phyloP scores from a whole-genome alignment of 2,888 invertebrate genomes.

The Alcis repandata region DNA sequence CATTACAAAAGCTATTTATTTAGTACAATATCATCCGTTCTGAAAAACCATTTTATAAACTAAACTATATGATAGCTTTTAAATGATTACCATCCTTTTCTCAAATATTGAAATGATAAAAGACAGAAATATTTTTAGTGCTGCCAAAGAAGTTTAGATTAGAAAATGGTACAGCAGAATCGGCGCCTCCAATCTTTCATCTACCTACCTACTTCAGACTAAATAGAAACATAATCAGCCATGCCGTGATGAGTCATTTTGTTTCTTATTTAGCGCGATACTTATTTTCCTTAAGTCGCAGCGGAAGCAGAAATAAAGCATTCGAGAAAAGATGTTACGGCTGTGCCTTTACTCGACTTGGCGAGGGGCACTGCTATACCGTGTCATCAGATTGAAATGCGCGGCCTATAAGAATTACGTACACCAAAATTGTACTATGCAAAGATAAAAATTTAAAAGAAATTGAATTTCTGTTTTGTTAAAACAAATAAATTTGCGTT shows the following conservation, averaged over 20 bases:
- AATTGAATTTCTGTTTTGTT: no score
- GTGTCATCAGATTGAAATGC: no score
- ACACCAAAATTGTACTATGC: not conserved
- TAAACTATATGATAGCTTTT: not conserved
- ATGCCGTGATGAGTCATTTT: not conserved
- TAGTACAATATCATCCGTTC: not conserved
- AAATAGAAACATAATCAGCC: constrained; percentile 18
- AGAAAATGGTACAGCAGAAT: not conserved
- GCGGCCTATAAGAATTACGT: not conserved
- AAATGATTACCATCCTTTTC: no score
- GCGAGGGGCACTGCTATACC: no score
- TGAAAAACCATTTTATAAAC: not conserved
- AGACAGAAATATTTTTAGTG: no score
- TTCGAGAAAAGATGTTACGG: no score
- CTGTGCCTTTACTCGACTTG: no score
- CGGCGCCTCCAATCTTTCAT: constrained; percentile 9
- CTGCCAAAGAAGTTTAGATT: not conserved
- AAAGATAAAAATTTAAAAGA: not conserved
- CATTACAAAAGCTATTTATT: constrained; percentile 64
- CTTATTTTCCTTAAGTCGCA: not conserved
- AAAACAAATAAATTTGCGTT: no score
- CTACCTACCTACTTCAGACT: constrained; percentile 32
- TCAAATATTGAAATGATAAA: no score
- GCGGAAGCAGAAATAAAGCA: not conserved
- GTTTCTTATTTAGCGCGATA: not conserved